These are phyloP conservation scores for Ennomos quercinarius DNA, from an alignment of 2,888 invertebrate species.

Conservation along the genomic window DNA sequence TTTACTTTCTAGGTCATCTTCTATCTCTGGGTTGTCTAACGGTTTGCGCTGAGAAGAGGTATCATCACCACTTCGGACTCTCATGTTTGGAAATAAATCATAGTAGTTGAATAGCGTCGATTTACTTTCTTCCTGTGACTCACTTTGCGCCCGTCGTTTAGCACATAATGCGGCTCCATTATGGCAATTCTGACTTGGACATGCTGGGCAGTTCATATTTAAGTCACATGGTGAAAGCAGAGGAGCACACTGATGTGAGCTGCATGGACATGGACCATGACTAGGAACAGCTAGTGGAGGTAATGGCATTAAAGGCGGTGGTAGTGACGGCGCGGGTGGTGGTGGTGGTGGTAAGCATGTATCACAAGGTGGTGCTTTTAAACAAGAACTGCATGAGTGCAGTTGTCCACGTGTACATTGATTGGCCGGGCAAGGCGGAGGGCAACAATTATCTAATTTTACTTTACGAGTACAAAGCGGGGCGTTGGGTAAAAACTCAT, in stretches of 20 bases:
- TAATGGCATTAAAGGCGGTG: neutral
- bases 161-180: constrained; percentile 29
- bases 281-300: neutral
- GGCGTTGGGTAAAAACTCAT: constrained; percentile 5
- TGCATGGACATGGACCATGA: constrained; percentile 52
- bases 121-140: constrained; percentile 39
- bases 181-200: constrained; percentile 38
- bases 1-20: constrained; percentile 19
- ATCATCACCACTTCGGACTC: constrained; percentile 53
- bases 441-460: constrained; percentile 17
- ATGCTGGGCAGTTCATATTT: constrained; percentile 41
- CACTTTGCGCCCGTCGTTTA: constrained; percentile 38
- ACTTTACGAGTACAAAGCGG: constrained; percentile 17
- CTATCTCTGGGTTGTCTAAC: constrained; percentile 23
- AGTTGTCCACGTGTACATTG: constrained; percentile 27
- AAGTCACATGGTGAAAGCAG: constrained; percentile 37
- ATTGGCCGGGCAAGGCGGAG: constrained; percentile 13
- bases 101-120: constrained; percentile 52
- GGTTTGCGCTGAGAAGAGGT: constrained; percentile 32
- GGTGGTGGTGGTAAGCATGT: constrained; percentile 11
- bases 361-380: constrained; percentile 11
- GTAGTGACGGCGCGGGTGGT: neutral
- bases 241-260: constrained; percentile 26
- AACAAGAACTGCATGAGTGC: constrained; percentile 17
- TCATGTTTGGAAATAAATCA: constrained; percentile 56